Conservation (phyloP, 2,888 invertebrate species). For the Nomada hirtipes region DNA sequence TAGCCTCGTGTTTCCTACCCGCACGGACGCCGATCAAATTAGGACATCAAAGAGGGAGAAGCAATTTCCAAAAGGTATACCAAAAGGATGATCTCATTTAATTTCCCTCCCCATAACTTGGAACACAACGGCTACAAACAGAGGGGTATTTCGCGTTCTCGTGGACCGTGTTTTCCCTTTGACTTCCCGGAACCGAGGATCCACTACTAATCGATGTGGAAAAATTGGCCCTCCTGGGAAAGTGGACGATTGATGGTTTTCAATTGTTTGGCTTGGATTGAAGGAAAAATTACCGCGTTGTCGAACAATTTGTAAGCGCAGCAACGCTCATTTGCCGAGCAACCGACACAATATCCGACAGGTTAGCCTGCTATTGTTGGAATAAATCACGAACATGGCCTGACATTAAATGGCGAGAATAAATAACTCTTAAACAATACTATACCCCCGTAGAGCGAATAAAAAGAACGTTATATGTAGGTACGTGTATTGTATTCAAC, state of each 20-base stretch:
- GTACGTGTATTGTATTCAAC: too few species aligned
- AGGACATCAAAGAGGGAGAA: constrained; percentile 47
- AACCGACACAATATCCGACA: too few species aligned
- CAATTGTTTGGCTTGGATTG: background rate
- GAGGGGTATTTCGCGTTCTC: background rate
- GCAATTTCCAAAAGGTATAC: constrained; percentile 53
- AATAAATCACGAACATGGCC: background rate
- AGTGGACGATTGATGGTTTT: background rate
- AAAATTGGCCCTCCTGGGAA: background rate
- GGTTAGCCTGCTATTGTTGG: too few species aligned
- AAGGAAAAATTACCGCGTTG: too few species aligned
- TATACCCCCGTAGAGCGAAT: too few species aligned
- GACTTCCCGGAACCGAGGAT: background rate
- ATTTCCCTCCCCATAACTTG: constrained; percentile 4
- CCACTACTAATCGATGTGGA: background rate
- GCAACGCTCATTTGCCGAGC: too few species aligned
- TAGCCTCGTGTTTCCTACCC: constrained; percentile 52
- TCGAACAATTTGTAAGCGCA: too few species aligned
- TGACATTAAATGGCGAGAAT: too few species aligned
- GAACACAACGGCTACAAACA: constrained; percentile 4
- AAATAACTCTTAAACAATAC: too few species aligned
- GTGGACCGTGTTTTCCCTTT: background rate
- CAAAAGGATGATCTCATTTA: constrained; percentile 38
- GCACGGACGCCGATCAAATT: constrained; percentile 42
- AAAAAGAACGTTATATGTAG: too few species aligned